A percentile compares a stretch with the other conserved stretches of the same genome.
phyloP scores from a whole-genome alignment of 2,888 invertebrate species.

The Netelia inedita region DNA sequence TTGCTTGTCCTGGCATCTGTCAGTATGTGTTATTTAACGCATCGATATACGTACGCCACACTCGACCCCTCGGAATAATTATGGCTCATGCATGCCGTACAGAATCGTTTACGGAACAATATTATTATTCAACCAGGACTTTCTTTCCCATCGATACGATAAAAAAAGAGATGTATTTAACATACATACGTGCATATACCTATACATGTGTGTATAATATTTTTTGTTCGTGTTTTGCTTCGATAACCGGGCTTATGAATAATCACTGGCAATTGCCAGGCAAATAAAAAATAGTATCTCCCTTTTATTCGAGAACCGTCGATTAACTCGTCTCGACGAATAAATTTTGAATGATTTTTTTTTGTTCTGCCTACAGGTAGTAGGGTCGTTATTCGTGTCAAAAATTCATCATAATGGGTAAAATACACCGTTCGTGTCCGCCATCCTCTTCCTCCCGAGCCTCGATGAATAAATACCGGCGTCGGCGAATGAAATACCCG shows the following conservation, averaged over 20 bases:
- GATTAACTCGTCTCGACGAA: not conserved
- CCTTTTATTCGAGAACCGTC: not conserved
- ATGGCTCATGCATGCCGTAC: not conserved
- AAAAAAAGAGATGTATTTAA: not conserved
- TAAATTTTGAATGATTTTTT: not conserved
- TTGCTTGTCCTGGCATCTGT: constrained; percentile 1
- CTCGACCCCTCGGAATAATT: not conserved
- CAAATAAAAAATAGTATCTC: constrained; percentile 2
- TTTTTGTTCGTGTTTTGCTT: not conserved
- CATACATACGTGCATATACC: not conserved
- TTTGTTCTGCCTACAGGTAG: not conserved
- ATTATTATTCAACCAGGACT: constrained; percentile 6
- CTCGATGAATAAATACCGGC: too few species aligned
- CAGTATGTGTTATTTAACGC: constrained; percentile 4
- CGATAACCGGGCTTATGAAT: constrained; percentile 22
- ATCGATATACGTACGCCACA: not conserved
- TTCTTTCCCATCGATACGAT: not conserved
- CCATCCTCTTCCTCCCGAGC: too few species aligned
- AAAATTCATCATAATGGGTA: not conserved
- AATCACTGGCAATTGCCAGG: constrained; percentile 34
- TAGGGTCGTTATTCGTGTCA: constrained; percentile 2
- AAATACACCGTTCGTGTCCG: too few species aligned
- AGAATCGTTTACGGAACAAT: not conserved
- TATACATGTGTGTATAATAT: not conserved
- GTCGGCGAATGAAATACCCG: too few species aligned